Evolutionary conservation across 1,140 invertebrate genomes (phyloP), one percentile per base, ranked within the genome.

Genomic region (Maconellicoccus hirsutus): DNA sequence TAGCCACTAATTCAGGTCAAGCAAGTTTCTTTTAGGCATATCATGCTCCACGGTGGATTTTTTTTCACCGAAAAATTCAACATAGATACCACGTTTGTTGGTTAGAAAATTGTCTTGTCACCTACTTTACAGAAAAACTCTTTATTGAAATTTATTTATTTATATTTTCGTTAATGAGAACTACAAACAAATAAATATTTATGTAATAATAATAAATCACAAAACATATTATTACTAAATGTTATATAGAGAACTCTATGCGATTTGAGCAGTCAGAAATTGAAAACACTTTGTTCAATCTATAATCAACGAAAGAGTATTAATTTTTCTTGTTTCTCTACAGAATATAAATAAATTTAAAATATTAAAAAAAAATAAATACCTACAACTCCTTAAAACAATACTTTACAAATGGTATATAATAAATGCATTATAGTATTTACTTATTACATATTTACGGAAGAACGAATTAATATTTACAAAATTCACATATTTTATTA

Each of bases 131-230:
- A n/a, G n/a, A n/a, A n/a, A n/a, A n/a, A n/a, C n/a, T n/a, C n/a
- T n/a, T n/a, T n/a, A n/a, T 66, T 25, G 8, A 25, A 66, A 66
- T 25, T n/a, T 66, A 66, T 26, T 8, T 66, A 25, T 66, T 25
- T 23, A 66, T 66, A 25, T 66, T 66, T 26, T 25, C 61, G 25
- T 66, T 66, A 66, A 66, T 66, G 25, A 66, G 21, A 25, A 66
- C 61, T 66, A 66, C 61, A 66, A 66, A 66, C 61, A 66, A 66
- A 66, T 66, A 66, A 66, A 66, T 66, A 66, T 66, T 26, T 66
- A 66, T 66, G 16, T 25, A 25, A 23, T 25, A 25, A 66, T 25
- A 66, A 66, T 66, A 66, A 66, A 66, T 66, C 61, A 66, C 61
- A 66, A 66, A 66, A 66, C 25, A 66, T 66, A 66, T 66, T 25